Evolutionary conservation across 2,888 invertebrate genomes (phyloP).

Genomic region (Mesorhabditis belari): DNA sequence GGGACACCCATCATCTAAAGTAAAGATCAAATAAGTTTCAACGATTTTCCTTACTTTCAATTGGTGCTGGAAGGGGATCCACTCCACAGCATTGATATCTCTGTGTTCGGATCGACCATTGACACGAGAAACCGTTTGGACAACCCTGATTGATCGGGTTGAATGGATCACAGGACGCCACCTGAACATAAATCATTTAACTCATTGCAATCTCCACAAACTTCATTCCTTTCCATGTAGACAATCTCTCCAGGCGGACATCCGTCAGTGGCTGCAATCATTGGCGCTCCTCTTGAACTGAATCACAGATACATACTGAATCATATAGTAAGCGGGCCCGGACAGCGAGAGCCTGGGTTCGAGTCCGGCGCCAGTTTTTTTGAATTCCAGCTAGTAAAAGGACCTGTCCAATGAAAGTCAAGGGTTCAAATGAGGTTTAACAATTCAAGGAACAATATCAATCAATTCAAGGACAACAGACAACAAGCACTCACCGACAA

Average conservation of each 20-base stretch:
- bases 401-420: too few relatives aligned
- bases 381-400: too few relatives aligned
- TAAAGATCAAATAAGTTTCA: neutral
- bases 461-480: too few relatives aligned
- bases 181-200: constrained; percentile 1
- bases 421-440: too few relatives aligned
- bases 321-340: neutral
- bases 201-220: neutral
- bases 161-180: constrained; percentile 35
- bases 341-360: too few relatives aligned
- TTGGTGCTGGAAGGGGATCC: constrained; percentile 26
- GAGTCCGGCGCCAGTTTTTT: too few relatives aligned
- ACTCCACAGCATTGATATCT: constrained; percentile 39
- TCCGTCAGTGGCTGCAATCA: constrained; percentile 24
- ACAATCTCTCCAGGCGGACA: constrained; percentile 38
- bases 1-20: constrained; percentile 35
- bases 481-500: constrained; percentile 15
- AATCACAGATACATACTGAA: neutral
- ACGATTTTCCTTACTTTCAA: constrained; percentile 19
- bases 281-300: constrained; percentile 12
- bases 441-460: too few relatives aligned
- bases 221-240: constrained; percentile 38
- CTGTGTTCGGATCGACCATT: constrained; percentile 37
- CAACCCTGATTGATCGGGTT: constrained; percentile 32
- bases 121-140: constrained; percentile 32